Evolutionary conservation across 2,113 vertebrate genomes (phyloP), one percentile per base, ranked within the genome.

Genomic region (Odocoileus virginianus): DNA sequence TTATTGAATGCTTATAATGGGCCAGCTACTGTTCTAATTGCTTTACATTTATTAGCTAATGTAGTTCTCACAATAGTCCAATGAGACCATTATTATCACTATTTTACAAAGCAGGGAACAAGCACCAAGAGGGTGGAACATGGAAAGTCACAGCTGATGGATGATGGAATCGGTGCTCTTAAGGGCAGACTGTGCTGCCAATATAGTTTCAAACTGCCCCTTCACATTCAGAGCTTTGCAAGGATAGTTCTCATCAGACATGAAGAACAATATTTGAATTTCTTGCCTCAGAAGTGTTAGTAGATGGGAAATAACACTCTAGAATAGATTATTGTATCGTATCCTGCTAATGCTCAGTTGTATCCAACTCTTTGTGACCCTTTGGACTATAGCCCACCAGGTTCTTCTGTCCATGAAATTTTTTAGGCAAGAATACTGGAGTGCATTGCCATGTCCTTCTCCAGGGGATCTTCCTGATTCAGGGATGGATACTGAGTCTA

Each of bases 1-100:
- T 96, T 98, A 97, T 94, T 94, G 96, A 97, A 96, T 91, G 86
- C 94, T 95, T 97, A 86, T 91, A 94, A 97, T 50, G 60, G 88
- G 91, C 67, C 78, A 89, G 94, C 88, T 67, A 96, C 94, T 88
- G 87, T 87, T 97, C 95, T 94, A 96, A 98, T 97, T 97, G 93
- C 93, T 97, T 97, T 91, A 91, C 40, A 36, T 95, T 95, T 97
- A 91, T 97, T 96, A 97, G 89, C 89, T 95, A 64, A 95, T 89
- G 78, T 94, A 76, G 87, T 52, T 92, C 74, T 94, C 83, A 96
- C 78, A 86, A 12, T 79, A 93, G 93, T 61, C 93, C 93, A 89
- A 19, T 67, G 79, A 93, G 87, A 86, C 89, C 74, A 87, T 91
- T 64, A 64, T 93, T 58, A 89, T 64, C 82, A 79, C 52, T 87